These are phyloP conservation scores for Pristionchus maxplancki DNA, from an alignment of 2,888 invertebrate genomes.

Conservation along the genomic window DNA sequence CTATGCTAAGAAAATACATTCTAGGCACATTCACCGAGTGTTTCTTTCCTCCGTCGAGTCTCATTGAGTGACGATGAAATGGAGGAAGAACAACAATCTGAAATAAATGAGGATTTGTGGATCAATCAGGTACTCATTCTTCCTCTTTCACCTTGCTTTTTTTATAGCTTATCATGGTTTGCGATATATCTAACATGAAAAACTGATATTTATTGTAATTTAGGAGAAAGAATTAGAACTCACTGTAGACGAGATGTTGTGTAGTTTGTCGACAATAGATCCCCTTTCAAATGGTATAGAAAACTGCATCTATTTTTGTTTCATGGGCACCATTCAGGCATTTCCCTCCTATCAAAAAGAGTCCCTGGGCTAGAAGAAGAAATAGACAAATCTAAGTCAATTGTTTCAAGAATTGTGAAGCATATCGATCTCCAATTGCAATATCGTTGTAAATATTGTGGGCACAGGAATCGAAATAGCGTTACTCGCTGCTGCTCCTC, in stretches of 20 bases:
- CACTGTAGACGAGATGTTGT: background rate
- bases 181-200: too few species aligned
- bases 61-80: too few species aligned
- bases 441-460: background rate
- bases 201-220: background rate
- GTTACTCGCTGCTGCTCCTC: background rate
- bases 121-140: too few species aligned
- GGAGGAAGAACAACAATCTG: too few species aligned
- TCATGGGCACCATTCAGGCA: background rate
- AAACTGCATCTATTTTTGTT: background rate
- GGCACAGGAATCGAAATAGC: background rate
- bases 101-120: too few species aligned
- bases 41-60: too few species aligned
- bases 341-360: background rate
- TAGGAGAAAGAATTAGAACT: background rate
- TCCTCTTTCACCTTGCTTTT: too few species aligned
- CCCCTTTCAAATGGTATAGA: background rate
- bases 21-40: too few species aligned
- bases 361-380: background rate
- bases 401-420: background rate
- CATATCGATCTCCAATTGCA: background rate
- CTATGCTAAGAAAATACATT: too few species aligned
- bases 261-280: background rate
- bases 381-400: background rate
- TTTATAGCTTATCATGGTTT: too few species aligned